phyloP scores from a whole-genome alignment of 2,888 invertebrate genomes.

The Dasysyrphus albostriatus region DNA sequence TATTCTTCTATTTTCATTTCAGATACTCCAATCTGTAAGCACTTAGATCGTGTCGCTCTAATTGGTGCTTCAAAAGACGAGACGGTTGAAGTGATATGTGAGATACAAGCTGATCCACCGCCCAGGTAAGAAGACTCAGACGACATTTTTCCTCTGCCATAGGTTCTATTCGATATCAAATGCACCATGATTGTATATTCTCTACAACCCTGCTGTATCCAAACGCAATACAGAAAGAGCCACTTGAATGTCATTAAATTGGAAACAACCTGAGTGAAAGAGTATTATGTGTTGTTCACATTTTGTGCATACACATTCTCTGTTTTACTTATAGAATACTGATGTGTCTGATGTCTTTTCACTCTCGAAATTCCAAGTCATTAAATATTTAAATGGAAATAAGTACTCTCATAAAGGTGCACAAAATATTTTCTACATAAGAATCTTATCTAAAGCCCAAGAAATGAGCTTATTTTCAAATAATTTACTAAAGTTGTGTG shows the following conservation, averaged over 20 bases:
- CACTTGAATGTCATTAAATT: slow-evolving; percentile 48
- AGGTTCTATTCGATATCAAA: background rate
- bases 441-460: slow-evolving; percentile 1
- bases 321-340: background rate
- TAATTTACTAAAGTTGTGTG: background rate
- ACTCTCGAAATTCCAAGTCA: slow-evolving; percentile 33
- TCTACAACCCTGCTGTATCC: slow-evolving; percentile 26
- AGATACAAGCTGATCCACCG: slow-evolving; percentile 96
- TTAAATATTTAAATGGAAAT: slow-evolving; percentile 50
- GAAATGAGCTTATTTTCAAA: slow-evolving; percentile 4
- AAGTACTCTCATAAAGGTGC: background rate
- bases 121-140: slow-evolving; percentile 84
- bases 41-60: slow-evolving; percentile 89
- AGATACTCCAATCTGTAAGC: slow-evolving; percentile 93
- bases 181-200: slow-evolving; percentile 1
- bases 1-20: slow-evolving; percentile 78
- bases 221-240: background rate
- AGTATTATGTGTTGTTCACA: slow-evolving; percentile 21
- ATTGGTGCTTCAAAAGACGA: slow-evolving; percentile 95
- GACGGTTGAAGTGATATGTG: slow-evolving; percentile 93
- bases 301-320: background rate
- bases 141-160: background rate
- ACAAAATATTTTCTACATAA: background rate
- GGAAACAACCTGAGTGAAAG: slow-evolving; percentile 29
- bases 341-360: background rate